Evolutionary conservation across 2,797 vertebrate species (phyloP).

Genomic region (Trachurus trachurus): DNA sequence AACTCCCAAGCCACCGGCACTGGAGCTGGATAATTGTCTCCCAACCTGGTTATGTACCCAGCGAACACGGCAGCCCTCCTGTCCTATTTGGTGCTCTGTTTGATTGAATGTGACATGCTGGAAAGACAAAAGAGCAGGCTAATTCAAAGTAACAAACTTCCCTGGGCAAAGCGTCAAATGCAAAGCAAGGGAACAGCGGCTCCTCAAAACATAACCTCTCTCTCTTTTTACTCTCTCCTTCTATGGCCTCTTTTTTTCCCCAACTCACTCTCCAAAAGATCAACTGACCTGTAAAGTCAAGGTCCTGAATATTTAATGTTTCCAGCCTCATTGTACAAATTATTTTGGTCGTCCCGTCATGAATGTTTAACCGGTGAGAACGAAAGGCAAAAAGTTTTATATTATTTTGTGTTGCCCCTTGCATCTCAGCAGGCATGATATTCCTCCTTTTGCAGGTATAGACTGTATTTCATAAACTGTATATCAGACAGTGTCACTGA

Average conservation of each 20-base stretch:
- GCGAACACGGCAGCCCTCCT: constrained; percentile 83
- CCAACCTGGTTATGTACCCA: constrained; percentile 91
- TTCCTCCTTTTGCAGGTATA: constrained; percentile 18
- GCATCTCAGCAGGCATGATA: constrained; percentile 19
- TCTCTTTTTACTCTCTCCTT: constrained; percentile 57
- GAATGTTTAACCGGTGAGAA: constrained; percentile 67
- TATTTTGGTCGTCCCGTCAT: constrained; percentile 66
- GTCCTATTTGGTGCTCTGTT: constrained; percentile 81
- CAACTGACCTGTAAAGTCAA: constrained; percentile 87
- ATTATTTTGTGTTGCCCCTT: constrained; percentile 65
- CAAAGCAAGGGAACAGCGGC: constrained; percentile 74
- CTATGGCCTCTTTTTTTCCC: constrained; percentile 48
- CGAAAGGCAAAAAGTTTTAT: constrained; percentile 61
- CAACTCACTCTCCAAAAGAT: constrained; percentile 85
- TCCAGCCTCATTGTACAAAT: constrained; percentile 74
- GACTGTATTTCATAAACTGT: constrained; percentile 28
- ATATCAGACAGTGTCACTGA: constrained; percentile 51
- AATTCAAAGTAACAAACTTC: constrained; percentile 98
- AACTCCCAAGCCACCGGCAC: constrained; percentile 88
- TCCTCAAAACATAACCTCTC: constrained; percentile 82
- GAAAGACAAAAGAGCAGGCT: constrained; percentile 96
- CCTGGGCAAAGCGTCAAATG: constrained; percentile 87
- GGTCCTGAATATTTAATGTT: constrained; percentile 81
- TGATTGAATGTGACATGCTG: constrained; percentile 94
- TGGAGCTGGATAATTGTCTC: constrained; percentile 87